phyloP scores from a whole-genome alignment of 2,113 vertebrate genomes.

The Telmatochromis brichardi region DNA sequence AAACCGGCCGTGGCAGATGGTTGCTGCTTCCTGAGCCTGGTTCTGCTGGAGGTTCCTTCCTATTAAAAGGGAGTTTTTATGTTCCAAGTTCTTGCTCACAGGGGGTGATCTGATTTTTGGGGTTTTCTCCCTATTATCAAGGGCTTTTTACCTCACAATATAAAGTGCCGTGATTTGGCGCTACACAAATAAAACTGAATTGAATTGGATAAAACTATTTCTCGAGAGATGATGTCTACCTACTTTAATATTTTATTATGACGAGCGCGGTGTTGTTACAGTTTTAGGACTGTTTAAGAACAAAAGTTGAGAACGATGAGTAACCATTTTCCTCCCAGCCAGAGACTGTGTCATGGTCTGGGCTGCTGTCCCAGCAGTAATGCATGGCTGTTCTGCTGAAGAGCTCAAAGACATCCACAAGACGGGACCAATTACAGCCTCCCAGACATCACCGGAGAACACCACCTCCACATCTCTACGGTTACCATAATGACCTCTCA shows the following conservation, averaged over 20 bases:
- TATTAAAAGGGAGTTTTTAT: background rate
- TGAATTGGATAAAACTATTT: background rate
- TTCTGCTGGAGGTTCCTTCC: background rate
- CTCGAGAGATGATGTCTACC: background rate
- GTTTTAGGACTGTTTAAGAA: background rate
- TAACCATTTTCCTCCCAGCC: slow-evolving; percentile 1
- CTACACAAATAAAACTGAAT: background rate
- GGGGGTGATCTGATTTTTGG: background rate
- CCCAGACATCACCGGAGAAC: slow-evolving; percentile 9
- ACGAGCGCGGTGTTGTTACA: background rate
- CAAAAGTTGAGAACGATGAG: background rate
- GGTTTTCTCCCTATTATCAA: accelerated
- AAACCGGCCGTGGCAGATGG: background rate
- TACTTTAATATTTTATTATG: background rate
- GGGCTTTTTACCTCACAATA: background rate
- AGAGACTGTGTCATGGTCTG: background rate
- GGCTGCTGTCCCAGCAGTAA: slow-evolving; percentile 14
- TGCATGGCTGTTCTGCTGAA: slow-evolving; percentile 22
- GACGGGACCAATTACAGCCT: slow-evolving; percentile 52
- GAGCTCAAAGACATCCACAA: slow-evolving; percentile 15
- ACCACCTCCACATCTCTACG: slow-evolving; percentile 6
- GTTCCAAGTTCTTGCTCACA: background rate
- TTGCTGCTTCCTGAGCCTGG: background rate
- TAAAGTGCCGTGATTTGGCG: background rate
- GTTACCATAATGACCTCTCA: slow-evolving; percentile 55